phyloP scores from a whole-genome alignment of 2,888 invertebrate species.

The Abrostola tripartita region DNA sequence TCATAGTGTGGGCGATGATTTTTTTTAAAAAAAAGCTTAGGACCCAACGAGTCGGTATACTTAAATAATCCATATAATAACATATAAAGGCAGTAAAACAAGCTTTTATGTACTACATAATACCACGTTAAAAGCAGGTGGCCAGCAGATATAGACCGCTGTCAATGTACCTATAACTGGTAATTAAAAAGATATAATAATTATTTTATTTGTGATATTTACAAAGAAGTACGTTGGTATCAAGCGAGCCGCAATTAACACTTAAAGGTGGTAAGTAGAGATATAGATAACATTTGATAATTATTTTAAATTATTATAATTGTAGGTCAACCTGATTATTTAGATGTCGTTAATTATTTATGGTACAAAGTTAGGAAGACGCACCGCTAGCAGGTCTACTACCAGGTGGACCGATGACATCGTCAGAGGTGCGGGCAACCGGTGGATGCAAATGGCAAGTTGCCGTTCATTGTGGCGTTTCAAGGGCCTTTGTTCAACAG shows the following conservation, averaged over 20 bases:
- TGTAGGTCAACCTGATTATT: slow-evolving; percentile 1
- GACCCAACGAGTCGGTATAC: too few species aligned
- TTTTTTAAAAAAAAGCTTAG: too few species aligned
- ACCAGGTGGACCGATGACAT: too few species aligned
- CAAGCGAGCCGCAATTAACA: slow-evolving; percentile 38
- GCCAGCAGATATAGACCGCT: slow-evolving; percentile 2
- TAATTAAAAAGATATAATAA: slow-evolving; percentile 42
- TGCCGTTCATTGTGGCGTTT: too few species aligned
- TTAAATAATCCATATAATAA: neutral
- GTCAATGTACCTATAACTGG: slow-evolving; percentile 4
- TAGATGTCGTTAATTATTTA: neutral
- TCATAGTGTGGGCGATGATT: too few species aligned
- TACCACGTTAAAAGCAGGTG: slow-evolving; percentile 32
- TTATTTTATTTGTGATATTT: slow-evolving; percentile 39
- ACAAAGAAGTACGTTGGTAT: slow-evolving; percentile 25
- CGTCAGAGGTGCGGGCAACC: too few species aligned
- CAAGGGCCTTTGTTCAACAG: too few species aligned
- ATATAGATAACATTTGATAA: slow-evolving; percentile 31
- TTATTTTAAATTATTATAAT: slow-evolving; percentile 35
- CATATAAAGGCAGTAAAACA: neutral
- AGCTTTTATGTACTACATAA: neutral
- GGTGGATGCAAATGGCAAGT: too few species aligned
- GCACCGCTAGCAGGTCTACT: too few species aligned
- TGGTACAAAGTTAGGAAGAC: neutral
- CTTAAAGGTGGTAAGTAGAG: slow-evolving; percentile 37